A percentile compares a stretch with the other conserved stretches of the same genome.
phyloP scores from a whole-genome alignment of 2,113 vertebrate species.

The Petrocephalus zakoni region DNA sequence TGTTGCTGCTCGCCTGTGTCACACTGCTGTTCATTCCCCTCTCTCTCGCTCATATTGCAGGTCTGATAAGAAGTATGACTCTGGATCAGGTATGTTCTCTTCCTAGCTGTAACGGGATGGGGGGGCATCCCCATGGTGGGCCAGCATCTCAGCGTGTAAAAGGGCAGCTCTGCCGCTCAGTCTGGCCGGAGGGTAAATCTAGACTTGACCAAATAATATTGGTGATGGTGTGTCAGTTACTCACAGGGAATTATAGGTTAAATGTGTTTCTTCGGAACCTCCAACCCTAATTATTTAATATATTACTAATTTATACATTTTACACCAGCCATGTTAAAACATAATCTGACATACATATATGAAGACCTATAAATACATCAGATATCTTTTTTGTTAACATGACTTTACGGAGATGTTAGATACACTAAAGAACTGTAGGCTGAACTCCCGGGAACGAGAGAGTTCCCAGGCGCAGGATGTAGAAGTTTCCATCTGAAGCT shows the following conservation, averaged over 20 bases:
- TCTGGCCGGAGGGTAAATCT: not conserved
- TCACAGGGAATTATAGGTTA: not conserved
- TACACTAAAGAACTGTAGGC: not conserved
- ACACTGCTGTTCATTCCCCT: not conserved
- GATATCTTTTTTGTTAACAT: not conserved
- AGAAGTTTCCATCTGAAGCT: not conserved
- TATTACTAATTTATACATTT: not conserved
- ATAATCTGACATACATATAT: not conserved
- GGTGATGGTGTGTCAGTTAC: not conserved
- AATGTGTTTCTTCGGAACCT: not conserved
- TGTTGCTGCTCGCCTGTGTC: not conserved
- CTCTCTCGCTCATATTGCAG: slow-evolving; percentile 56
- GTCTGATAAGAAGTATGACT: slow-evolving; percentile 92
- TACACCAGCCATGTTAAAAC: not conserved
- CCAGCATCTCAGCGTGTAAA: not conserved
- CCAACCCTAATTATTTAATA: not conserved
- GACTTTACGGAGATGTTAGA: not conserved
- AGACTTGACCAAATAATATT: not conserved
- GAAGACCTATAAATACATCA: not conserved
- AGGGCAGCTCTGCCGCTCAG: not conserved
- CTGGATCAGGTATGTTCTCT: slow-evolving; percentile 81
- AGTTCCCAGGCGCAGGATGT: not conserved
- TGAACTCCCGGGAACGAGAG: not conserved
- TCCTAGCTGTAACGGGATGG: not conserved
- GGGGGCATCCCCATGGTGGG: not conserved